Base-by-base conservation (phyloP, 2,888 invertebrate species). In the Dyspetes luteomarginatus region DNA sequence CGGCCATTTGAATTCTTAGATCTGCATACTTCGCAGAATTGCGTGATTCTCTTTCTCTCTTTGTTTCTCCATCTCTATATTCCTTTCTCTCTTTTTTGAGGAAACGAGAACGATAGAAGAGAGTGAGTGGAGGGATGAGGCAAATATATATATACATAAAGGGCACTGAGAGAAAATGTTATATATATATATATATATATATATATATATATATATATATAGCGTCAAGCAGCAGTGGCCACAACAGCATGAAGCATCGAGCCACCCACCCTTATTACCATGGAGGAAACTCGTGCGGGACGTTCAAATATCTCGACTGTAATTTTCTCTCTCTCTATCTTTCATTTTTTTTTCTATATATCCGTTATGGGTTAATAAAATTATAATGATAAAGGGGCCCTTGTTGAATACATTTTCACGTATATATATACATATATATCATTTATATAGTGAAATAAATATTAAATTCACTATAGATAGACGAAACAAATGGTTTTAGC, bases 1-100 rank as follows among this genome's bases (percentile, higher is more conserved):
- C 88, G 86, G 89, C 90, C 90, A 92, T 92, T 92, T 91, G 89
- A 91, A 92, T 92, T 92, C 92, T 91, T 91, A 91, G 91, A 91
- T 92, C 91, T 91, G 90, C 90, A 91, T 91, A 91, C 89, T 91
- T 91, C 87, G 89, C 88, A 89, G 89, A 91, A 92, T 91, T 90
- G 90, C 90, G 88, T 87, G 86, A 89, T 85, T 80, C 83, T 41
- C 81, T 83, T 17, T 5, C 48, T 5, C n/a, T 17, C 48, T 24
- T 24, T 62, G 74, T 50, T 5, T 45, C 50, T 45, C 7, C 22
- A 43, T 7, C 36, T 48, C n/a, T n/a, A n/a, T n/a, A n/a, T n/a
- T n/a, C n/a, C n/a, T n/a, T n/a, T n/a, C n/a, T n/a, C n/a, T n/a
- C n/a, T n/a, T n/a, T n/a, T n/a, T n/a, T n/a, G n/a, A n/a, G n/a